phyloP scores from a whole-genome alignment of 2,797 vertebrate genomes.

The Parauchenoglanis punctatus region DNA sequence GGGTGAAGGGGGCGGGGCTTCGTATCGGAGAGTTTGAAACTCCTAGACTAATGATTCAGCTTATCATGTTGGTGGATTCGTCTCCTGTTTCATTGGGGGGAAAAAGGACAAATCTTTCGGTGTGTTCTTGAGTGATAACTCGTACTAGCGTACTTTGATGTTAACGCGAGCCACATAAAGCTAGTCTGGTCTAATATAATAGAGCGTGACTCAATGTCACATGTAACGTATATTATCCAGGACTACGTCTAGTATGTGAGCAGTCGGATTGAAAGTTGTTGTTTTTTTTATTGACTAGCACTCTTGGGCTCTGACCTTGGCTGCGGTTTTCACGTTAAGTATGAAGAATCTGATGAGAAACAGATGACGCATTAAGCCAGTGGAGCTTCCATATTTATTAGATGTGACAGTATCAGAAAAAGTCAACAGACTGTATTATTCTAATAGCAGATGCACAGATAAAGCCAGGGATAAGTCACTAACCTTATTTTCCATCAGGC shows the following conservation, averaged over 20 bases:
- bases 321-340: not conserved
- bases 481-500: conserved; percentile 28
- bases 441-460: conserved; percentile 38
- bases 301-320: not conserved
- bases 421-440: conserved; percentile 29
- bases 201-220: not conserved
- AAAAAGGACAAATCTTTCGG: not conserved
- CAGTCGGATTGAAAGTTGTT: not conserved
- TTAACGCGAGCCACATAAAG: not conserved
- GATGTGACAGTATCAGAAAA: conserved; percentile 10
- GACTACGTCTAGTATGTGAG: not conserved
- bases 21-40: not conserved
- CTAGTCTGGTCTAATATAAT: not conserved
- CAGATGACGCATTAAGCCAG: not conserved
- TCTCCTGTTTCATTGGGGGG: not conserved
- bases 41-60: not conserved
- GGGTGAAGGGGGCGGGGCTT: not conserved
- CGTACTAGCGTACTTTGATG: not conserved
- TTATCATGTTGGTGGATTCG: not conserved
- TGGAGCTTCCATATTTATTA: conserved; percentile 12
- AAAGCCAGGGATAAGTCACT: conserved; percentile 34
- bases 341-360: conserved; percentile 31
- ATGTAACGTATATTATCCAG: not conserved
- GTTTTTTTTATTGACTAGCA: not conserved
- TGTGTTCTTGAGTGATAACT: not conserved